A percentile compares a stretch with the other conserved stretches of the same genome.
Conservation (phyloP, 2,888 invertebrate genomes). For the Omphaloscelis lunosa region DNA sequence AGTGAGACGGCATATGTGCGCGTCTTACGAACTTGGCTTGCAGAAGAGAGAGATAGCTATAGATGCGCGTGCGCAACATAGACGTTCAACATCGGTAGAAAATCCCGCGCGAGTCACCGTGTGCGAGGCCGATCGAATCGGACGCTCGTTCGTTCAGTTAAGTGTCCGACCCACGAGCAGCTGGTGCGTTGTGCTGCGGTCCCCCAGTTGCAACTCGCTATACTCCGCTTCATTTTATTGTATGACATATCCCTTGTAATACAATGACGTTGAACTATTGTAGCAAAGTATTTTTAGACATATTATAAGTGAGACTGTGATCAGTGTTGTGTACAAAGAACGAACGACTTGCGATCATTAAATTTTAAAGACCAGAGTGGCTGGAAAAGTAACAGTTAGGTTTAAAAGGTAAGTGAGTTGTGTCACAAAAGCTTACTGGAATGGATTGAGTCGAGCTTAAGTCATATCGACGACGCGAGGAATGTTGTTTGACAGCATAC, state of each 20-base stretch:
- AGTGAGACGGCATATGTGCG: constrained; percentile 67
- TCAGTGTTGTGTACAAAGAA: constrained; percentile 81
- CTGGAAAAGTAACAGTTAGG: constrained; percentile 87
- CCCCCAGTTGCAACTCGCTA: constrained; percentile 83
- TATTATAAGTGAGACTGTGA: constrained; percentile 78
- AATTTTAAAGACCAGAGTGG: constrained; percentile 80
- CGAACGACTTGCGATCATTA: constrained; percentile 73
- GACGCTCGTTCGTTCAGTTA: constrained; percentile 85
- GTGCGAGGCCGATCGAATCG: constrained; percentile 82
- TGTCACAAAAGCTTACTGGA: constrained; percentile 87
- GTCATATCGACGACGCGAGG: constrained; percentile 88
- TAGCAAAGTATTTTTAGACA: constrained; percentile 72
- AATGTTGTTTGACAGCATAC: constrained; percentile 90
- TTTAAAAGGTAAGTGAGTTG: constrained; percentile 89
- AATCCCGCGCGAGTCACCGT: constrained; percentile 78
- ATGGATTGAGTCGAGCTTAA: constrained; percentile 87
- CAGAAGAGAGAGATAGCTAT: constrained; percentile 73
- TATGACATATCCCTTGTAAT: constrained; percentile 79
- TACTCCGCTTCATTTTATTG: constrained; percentile 79
- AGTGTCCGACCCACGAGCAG: constrained; percentile 85
- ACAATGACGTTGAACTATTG: constrained; percentile 83
- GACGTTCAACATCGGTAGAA: constrained; percentile 79
- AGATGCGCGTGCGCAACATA: constrained; percentile 83
- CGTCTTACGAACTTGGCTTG: constrained; percentile 29
- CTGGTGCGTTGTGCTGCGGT: constrained; percentile 84